Percentiles rank a stretch among this genome's conserved stretches.
Conservation (phyloP, 2,888 invertebrate genomes). For the Agrilus cyanescens region DNA sequence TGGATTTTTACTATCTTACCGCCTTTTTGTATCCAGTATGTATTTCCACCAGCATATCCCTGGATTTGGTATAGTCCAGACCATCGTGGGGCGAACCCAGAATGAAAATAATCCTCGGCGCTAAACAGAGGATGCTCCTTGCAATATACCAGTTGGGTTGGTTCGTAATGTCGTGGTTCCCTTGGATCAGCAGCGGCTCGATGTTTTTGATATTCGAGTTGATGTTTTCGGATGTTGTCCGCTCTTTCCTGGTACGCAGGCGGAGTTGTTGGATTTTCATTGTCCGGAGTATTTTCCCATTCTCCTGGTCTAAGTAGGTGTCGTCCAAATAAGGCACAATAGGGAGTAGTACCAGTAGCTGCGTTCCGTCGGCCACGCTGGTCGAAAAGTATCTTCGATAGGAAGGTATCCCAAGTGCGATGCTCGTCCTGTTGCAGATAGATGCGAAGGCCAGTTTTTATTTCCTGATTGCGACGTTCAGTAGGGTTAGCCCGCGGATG, state of each 20-base stretch:
- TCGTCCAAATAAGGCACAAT: no score
- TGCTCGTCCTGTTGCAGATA: not conserved
- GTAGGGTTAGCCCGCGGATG: slow-evolving; percentile 1
- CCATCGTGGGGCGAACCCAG: not conserved
- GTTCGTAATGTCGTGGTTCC: not conserved
- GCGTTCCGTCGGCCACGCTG: no score
- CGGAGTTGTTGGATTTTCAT: no score
- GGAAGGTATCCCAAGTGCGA: not conserved
- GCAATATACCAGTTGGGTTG: not conserved
- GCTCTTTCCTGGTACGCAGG: no score
- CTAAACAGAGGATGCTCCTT: not conserved
- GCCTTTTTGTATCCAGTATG: not conserved
- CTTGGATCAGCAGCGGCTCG: no score
- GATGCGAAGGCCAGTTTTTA: not conserved
- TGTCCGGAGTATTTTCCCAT: no score
- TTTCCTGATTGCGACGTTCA: not conserved
- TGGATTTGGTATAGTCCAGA: not conserved
- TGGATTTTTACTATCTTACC: not conserved
- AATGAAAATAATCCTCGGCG: not conserved
- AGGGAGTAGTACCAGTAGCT: not conserved
- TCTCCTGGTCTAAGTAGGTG: no score
- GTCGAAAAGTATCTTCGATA: no score
- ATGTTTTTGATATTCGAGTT: no score
- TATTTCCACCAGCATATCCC: not conserved
- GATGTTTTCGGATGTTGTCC: no score